Conservation (phyloP, 2,113 vertebrate species). For the Fregetta grallaria region DNA sequence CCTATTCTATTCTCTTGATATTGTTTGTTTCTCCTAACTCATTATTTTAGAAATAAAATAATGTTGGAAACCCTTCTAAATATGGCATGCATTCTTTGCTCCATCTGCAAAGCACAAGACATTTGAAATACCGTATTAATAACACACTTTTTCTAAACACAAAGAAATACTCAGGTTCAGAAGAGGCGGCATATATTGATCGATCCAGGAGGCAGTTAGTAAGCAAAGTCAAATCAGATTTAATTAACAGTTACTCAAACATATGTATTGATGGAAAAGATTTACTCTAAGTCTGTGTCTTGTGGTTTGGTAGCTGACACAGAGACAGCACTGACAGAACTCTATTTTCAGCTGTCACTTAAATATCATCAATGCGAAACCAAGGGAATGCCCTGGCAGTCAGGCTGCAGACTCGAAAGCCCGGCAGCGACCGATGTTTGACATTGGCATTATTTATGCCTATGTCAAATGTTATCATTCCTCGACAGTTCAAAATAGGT, state of each 20-base stretch:
- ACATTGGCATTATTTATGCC: not conserved
- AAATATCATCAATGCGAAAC: not conserved
- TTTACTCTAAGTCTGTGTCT: not conserved
- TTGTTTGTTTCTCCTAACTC: not conserved
- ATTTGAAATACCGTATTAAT: not conserved
- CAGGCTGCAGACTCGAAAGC: not conserved
- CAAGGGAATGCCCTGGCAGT: not conserved
- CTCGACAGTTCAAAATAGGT: not conserved
- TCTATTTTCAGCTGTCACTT: constrained; percentile 31
- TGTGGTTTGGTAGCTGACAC: not conserved
- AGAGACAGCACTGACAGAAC: not conserved
- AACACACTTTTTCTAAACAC: not conserved
- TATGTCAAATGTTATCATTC: not conserved
- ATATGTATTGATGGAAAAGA: not conserved
- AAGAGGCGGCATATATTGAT: not conserved
- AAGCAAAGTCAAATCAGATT: constrained; percentile 12
- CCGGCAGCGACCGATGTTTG: not conserved
- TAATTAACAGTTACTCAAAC: constrained; percentile 52
- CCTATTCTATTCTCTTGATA: not conserved
- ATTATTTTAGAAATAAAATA: not conserved
- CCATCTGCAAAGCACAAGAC: not conserved
- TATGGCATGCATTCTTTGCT: not conserved
- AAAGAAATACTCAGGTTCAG: not conserved
- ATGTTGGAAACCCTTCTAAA: not conserved
- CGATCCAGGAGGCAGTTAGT: not conserved